Conservation (phyloP, 2,113 vertebrate genomes). For the Tretioscincus oriximinensis region DNA sequence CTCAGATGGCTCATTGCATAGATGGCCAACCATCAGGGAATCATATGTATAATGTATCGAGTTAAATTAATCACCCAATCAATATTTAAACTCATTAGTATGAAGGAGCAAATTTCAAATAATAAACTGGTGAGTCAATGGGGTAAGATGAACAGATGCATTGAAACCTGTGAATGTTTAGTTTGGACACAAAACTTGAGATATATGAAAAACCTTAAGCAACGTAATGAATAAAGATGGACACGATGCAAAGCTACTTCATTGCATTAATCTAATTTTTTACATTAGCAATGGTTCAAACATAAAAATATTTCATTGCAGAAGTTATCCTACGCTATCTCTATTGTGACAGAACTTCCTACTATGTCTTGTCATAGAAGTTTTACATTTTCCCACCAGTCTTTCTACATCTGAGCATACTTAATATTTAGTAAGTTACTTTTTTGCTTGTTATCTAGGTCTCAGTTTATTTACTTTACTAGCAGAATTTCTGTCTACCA, state of each 20-base stretch:
- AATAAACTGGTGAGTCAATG: too few species aligned
- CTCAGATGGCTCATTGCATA: too few species aligned
- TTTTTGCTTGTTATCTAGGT: neutral
- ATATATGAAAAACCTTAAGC: neutral
- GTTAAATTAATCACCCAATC: too few species aligned
- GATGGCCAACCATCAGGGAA: too few species aligned
- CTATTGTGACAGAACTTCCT: neutral
- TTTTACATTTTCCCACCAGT: neutral
- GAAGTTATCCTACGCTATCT: too few species aligned
- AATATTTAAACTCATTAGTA: too few species aligned
- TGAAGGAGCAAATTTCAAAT: too few species aligned
- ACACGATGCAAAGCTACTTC: slow-evolving; percentile 6
- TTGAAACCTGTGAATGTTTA: too few species aligned
- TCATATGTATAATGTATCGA: too few species aligned
- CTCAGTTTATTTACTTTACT: neutral
- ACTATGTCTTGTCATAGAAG: neutral
- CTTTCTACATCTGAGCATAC: neutral
- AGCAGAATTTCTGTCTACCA: neutral
- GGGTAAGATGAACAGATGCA: too few species aligned
- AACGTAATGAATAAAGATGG: slow-evolving; percentile 1
- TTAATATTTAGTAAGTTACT: too few species aligned
- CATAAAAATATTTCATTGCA: neutral
- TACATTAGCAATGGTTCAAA: neutral
- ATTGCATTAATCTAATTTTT: neutral
- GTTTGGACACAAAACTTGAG: too few species aligned